Evolutionary conservation across 2,113 vertebrate species (phyloP), one percentile per base, ranked within the genome.

Genomic region (Clupea harengus): DNA sequence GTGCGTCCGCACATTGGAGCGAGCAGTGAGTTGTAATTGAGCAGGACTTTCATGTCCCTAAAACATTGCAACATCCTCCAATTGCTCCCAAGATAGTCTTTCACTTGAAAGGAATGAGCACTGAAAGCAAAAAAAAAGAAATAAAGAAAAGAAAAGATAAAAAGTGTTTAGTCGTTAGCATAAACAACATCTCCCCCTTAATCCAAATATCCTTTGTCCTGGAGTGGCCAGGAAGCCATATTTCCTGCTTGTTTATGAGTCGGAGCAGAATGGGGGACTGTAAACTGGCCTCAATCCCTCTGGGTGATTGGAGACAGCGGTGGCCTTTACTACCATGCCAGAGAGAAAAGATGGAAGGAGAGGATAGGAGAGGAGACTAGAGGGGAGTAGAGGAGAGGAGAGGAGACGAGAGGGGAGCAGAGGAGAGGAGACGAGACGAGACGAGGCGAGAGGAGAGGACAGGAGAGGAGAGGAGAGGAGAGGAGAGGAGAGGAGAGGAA

Each of bases 201-300:
- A 82, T 89, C 87, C 89, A 93, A 92, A 94, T 88, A 91, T 72
- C 28, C 84, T 84, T 89, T 92, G 88, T 90, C 89, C 84, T 90
- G 17, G 10, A 81, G 45, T 64, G 87, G 85, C 83, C 89, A 91
- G 90, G 90, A 94, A 90, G 88, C 82, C 84, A 81, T 89, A 90
- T 88, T 86, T 93, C 90, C 89, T 89, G 25, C 8, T 44, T 85
- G 91, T 89, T 93, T 89, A 85, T 46, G 28, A 1, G 60, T 22
- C n/a, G 60, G 20, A 25, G 6, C 22, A 75, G 32, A 75, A 39
- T 75, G 28, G 72, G 72, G 28, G 32, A 75, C 72, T 75, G 72
- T 39, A 17, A 3, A 17, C 4, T 28, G 8, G 72, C 25, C 72
- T 17, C 15, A 0, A 75, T 75, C 10, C 39, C 72, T 39, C 72